Evolutionary conservation across 30 jellyfish, hydroid and myxozoan genomes (phyloP).

Genomic region (Aurelia aurita): DNA sequence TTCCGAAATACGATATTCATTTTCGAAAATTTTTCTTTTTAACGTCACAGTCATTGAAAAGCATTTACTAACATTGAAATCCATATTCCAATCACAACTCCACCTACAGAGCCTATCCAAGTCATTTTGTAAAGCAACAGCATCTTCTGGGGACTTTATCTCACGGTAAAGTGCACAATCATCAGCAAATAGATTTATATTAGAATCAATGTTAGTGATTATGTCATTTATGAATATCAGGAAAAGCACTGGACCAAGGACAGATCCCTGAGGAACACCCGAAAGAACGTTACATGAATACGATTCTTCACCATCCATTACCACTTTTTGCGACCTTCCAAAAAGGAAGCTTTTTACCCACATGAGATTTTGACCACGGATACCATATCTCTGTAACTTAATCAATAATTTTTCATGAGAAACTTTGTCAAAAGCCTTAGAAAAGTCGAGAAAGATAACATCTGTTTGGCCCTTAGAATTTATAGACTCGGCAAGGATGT

Average conservation of each 20-base stretch:
- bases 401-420: constrained; percentile 43
- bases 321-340: constrained; percentile 62
- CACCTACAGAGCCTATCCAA: constrained; percentile 32
- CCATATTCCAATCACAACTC: constrained; percentile 65
- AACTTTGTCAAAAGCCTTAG: constrained; percentile 60
- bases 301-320: constrained; percentile 58
- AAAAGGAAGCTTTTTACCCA: constrained; percentile 53
- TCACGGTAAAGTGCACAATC: too few species aligned
- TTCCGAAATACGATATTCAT: constrained; percentile 42
- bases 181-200: constrained; percentile 38
- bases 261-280: constrained; percentile 69
- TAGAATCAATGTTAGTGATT: constrained; percentile 30
- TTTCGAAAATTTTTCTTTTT: constrained; percentile 27
- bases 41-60: constrained; percentile 42
- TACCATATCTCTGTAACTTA: constrained; percentile 33
- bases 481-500: constrained; percentile 26
- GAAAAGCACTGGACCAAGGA: constrained; percentile 49
- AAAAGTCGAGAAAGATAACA: constrained; percentile 30
- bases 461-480: constrained; percentile 47
- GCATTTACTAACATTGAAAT: constrained; percentile 40
- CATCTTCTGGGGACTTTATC: constrained; percentile 41
- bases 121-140: constrained; percentile 30
- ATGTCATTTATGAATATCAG: constrained; percentile 34
- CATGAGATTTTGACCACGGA: constrained; percentile 25
- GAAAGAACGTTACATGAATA: constrained; percentile 33